Conservation (phyloP, 2,797 vertebrate species). For the Pogoniulus pusillus region DNA sequence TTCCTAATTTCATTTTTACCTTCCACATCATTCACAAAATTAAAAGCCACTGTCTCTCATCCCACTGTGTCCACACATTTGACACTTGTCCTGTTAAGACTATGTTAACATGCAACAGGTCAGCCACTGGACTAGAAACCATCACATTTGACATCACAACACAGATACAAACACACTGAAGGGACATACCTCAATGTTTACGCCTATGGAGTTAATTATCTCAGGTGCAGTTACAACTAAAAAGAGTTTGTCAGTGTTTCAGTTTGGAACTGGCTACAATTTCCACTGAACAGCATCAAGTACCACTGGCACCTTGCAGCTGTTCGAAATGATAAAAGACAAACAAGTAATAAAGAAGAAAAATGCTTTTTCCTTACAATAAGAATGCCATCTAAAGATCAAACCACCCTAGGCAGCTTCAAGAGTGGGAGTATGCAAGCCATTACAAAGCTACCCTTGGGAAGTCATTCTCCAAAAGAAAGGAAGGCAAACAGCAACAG, state of each 20-base stretch:
- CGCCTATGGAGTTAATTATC: background rate
- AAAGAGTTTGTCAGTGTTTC: background rate
- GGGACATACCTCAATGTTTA: background rate
- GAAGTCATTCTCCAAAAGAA: background rate
- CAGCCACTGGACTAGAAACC: background rate
- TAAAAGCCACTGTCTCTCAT: background rate
- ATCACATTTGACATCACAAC: background rate
- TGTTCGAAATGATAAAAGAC: background rate
- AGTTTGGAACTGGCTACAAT: background rate
- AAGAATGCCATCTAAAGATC: background rate
- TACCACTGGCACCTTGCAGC: background rate
- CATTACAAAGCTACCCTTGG: background rate
- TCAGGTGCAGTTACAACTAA: background rate
- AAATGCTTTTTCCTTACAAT: background rate
- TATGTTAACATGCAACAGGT: background rate
- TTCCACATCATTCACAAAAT: background rate
- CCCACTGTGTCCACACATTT: fast-evolving
- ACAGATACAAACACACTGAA: background rate
- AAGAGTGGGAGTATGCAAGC: background rate
- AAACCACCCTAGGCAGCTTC: background rate
- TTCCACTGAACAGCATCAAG: background rate
- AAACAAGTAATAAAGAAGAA: background rate
- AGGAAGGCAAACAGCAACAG: background rate
- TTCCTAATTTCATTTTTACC: background rate
- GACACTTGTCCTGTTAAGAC: background rate